Percentiles rank a stretch among this genome's conserved stretches.
phyloP scores from a whole-genome alignment of 2,113 vertebrate species.

The Trinectes maculatus region DNA sequence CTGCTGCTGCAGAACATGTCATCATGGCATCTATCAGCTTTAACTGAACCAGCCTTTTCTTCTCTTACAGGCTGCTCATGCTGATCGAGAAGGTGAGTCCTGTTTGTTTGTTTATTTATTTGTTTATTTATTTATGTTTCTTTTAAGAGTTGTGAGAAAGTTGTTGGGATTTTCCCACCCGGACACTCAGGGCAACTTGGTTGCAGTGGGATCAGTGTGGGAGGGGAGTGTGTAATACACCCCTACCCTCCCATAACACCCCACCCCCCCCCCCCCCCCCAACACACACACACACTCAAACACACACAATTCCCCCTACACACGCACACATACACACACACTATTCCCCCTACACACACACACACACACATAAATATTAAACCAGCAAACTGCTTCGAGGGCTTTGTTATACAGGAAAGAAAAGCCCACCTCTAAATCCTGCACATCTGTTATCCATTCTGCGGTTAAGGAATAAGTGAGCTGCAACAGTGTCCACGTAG shows the following conservation, averaged over 20 bases:
- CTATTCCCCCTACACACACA: constrained; percentile 6
- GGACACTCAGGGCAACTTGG: constrained; percentile 25
- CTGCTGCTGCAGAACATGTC: too few species aligned
- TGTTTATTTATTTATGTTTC: neutral
- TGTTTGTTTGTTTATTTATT: neutral
- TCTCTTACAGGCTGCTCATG: constrained; percentile 77
- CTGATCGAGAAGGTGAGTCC: constrained; percentile 79
- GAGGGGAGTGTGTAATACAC: constrained; percentile 59
- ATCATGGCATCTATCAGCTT: too few species aligned
- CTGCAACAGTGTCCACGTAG: constrained; percentile 56
- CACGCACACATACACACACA: constrained; percentile 16
- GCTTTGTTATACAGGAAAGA: constrained; percentile 76
- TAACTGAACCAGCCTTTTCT: neutral
- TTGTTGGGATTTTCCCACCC: constrained; percentile 7
- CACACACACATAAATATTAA: constrained; percentile 38
- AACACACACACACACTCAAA: constrained; percentile 5
- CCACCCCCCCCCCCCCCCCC: constrained; percentile 9
- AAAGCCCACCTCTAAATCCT: constrained; percentile 65
- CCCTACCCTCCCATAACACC: constrained; percentile 3
- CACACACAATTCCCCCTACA: constrained; percentile 13
- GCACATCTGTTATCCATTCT: constrained; percentile 76
- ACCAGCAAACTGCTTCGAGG: constrained; percentile 49
- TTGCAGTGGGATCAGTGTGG: constrained; percentile 55
- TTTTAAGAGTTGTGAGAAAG: neutral
- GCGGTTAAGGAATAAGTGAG: constrained; percentile 67